These are phyloP conservation scores for Pterocles gutturalis DNA, from an alignment of 2,113 vertebrate genomes.

Conservation along the genomic window DNA sequence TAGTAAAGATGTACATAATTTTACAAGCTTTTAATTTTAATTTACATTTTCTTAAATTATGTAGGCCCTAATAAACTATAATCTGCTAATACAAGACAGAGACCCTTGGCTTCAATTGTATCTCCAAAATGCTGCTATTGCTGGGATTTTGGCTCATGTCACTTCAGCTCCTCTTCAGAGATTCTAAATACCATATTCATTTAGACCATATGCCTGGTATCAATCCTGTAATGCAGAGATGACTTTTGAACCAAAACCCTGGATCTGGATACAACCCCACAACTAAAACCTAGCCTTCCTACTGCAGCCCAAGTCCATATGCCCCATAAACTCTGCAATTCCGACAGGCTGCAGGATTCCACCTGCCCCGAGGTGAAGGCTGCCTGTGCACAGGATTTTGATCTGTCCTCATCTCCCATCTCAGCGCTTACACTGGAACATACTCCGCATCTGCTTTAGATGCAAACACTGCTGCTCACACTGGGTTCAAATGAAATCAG, in stretches of 20 bases:
- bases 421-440: background rate
- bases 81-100: slow-evolving; percentile 77
- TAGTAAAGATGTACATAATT: slow-evolving; percentile 85
- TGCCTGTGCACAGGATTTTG: background rate
- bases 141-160: slow-evolving; percentile 75
- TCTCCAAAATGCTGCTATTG: slow-evolving; percentile 61
- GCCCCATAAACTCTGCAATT: background rate
- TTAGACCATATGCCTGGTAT: slow-evolving; percentile 36
- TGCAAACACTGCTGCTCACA: background rate
- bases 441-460: slow-evolving; percentile 17
- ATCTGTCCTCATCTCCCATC: background rate
- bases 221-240: slow-evolving; percentile 18
- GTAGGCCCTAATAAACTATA: slow-evolving; percentile 76
- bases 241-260: slow-evolving; percentile 23
- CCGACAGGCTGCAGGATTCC: background rate
- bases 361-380: background rate
- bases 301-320: fast-evolving
- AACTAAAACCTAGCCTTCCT: background rate
- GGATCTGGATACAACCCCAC: background rate
- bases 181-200: slow-evolving; percentile 66
- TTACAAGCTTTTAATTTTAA: slow-evolving; percentile 85
- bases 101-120: slow-evolving; percentile 69
- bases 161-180: slow-evolving; percentile 69
- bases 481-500: background rate
- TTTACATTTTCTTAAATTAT: slow-evolving; percentile 86